Percentiles rank a stretch among this genome's conserved stretches.
These are phyloP conservation scores for Achatina immaculata DNA, from an alignment of 1,140 invertebrate genomes.

Conservation along the genomic window DNA sequence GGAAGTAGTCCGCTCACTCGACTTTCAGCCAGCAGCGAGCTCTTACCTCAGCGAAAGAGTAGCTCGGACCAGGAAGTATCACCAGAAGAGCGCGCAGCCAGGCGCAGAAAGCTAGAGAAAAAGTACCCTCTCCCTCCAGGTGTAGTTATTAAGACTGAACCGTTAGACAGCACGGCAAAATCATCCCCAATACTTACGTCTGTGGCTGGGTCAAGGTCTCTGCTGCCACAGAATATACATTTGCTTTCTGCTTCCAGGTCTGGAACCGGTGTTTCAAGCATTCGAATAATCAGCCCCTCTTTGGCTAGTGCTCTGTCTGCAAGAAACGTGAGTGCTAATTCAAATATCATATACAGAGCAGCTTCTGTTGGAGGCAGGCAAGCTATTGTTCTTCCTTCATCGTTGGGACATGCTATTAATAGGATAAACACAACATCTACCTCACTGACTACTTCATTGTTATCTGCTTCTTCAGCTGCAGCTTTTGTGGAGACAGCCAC, in stretches of 20 bases:
- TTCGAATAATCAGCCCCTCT: constrained; percentile 21
- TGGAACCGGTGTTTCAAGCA: background rate
- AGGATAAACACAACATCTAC: background rate
- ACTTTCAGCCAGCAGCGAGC: constrained; percentile 15
- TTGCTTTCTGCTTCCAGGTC: constrained; percentile 19
- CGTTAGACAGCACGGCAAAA: background rate
- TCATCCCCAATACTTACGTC: background rate
- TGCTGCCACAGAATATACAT: constrained; percentile 31
- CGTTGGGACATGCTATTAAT: background rate
- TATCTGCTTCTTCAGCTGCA: background rate
- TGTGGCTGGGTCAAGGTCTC: background rate
- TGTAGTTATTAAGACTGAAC: constrained; percentile 48
- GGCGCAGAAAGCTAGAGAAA: constrained; percentile 91
- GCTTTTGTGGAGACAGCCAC: background rate
- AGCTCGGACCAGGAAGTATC: constrained; percentile 27
- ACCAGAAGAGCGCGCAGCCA: constrained; percentile 82
- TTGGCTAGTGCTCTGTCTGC: background rate
- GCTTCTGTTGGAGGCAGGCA: constrained; percentile 17
- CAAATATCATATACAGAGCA: constrained; percentile 31
- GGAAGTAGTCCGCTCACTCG: constrained; percentile 24
- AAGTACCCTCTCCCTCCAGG: constrained; percentile 80
- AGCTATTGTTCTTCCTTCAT: background rate
- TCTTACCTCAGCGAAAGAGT: constrained; percentile 27
- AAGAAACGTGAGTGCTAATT: background rate
- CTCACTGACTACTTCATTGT: background rate